Base-by-base conservation (phyloP, 2,888 invertebrate species). In the Unio pictorum region DNA sequence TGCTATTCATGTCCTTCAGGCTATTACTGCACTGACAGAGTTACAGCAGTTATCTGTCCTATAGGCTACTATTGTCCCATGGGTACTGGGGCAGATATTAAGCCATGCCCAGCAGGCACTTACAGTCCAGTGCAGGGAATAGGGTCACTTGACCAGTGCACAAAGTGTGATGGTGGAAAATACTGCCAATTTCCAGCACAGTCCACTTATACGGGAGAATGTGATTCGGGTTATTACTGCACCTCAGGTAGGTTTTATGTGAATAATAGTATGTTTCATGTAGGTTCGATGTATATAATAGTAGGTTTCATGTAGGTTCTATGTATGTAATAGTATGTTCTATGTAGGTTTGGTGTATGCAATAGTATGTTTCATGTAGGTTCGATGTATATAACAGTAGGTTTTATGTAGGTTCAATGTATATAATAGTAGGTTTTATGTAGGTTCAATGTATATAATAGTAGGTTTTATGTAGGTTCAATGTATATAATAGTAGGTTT, bases 1-100 rank as follows among this genome's bases (percentile, higher is more conserved):
- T 89, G 88, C 74, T 87, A 87, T 62, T 82, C 83, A 63, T 89
- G 89, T 61, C 88, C 88, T 8, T 86, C 81, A 55, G 88, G 88
- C 8, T 82, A 82, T 68, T 88, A 83, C 79, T 89, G 88, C 73
- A 81, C 81, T 11, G 82, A 84, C 75, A 71, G 86, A 65, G 86
- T 86, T 76, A 66, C 84, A 15, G 88, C 89, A n/a, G 87, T 86
- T 61, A 70, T 73, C 1, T 89, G 89, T 64, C 83, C 80, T 4
- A 78, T 82, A 4, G 85, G 89, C 8, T 81, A 80, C 71, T 89
- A 85, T 76, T 89, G 89, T 67, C 88, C 88, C 4, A 67, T 72
- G 64, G 81, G 81, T 34, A 89, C 88, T 11, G 88, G 88, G 20
- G 86, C 86, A 20, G 86, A 88, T 68, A 76, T 85, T 23, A 83